phyloP scores from a whole-genome alignment of 37 sponge, comb jelly and placozoan species.

The Chondrilla cf. caribensis region DNA sequence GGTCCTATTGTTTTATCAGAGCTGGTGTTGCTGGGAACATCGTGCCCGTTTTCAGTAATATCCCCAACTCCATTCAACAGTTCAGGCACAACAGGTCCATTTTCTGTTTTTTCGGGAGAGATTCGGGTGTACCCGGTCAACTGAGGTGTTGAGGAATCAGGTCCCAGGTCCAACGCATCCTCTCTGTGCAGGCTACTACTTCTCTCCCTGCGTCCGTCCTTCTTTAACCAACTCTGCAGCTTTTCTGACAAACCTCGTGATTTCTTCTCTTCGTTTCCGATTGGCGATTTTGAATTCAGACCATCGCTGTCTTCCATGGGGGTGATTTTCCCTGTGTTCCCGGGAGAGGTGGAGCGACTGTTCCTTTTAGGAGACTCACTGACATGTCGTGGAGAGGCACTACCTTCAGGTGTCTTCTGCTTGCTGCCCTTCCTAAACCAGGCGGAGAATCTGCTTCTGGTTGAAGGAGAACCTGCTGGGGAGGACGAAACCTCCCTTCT shows the following conservation, averaged over 20 bases:
- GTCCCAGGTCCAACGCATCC: too few species aligned
- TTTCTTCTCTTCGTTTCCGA: background rate
- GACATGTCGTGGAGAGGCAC: background rate
- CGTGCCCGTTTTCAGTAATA: background rate
- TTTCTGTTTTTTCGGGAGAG: too few species aligned
- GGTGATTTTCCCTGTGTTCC: background rate
- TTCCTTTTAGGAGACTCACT: background rate
- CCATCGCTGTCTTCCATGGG: background rate
- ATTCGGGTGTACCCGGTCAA: too few species aligned
- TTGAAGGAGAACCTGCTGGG: background rate
- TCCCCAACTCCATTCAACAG: too few species aligned
- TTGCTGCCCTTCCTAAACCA: constrained; percentile 7
- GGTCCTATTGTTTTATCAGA: too few species aligned
- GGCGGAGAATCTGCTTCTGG: background rate
- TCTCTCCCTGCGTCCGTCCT: background rate
- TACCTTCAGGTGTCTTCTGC: background rate
- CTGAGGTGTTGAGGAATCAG: too few species aligned
- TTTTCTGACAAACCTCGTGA: background rate
- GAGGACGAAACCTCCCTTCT: background rate
- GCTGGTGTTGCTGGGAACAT: too few species aligned
- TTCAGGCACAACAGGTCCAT: too few species aligned
- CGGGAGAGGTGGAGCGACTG: background rate
- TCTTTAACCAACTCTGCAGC: background rate
- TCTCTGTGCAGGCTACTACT: too few species aligned
- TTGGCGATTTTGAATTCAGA: background rate